A percentile compares a stretch with the other conserved stretches of the same genome.
These are phyloP conservation scores for Danaus chrysippus DNA, from an alignment of 2,888 invertebrate species.

Conservation along the genomic window DNA sequence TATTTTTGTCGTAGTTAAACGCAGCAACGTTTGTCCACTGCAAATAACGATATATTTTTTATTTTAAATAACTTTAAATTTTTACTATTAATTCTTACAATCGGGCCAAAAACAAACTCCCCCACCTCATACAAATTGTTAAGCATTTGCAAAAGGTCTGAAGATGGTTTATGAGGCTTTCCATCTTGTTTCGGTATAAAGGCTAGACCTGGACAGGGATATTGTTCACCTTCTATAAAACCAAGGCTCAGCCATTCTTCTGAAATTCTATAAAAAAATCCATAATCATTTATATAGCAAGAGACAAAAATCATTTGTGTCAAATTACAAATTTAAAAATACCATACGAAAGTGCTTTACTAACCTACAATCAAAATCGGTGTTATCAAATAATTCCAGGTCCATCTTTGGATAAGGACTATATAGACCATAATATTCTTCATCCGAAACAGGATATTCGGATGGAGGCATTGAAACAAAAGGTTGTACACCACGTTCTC, in stretches of 20 bases:
- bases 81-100: not conserved
- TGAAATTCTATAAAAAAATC: slow-evolving; percentile 79
- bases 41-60: not conserved
- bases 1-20: slow-evolving; percentile 69
- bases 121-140: slow-evolving; percentile 65
- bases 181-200: slow-evolving; percentile 78
- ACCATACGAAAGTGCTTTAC: slow-evolving; percentile 16
- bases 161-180: slow-evolving; percentile 40
- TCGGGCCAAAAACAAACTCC: not conserved
- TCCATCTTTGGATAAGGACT: slow-evolving; percentile 63
- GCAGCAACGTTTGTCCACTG: slow-evolving; percentile 85
- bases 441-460: slow-evolving; percentile 51
- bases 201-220: slow-evolving; percentile 87
- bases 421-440: slow-evolving; percentile 56
- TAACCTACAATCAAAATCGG: slow-evolving; percentile 70
- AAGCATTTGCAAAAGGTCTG: slow-evolving; percentile 52
- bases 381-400: slow-evolving; percentile 67
- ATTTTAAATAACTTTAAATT: not conserved
- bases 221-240: slow-evolving; percentile 80
- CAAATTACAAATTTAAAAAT: not conserved
- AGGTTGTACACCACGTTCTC: slow-evolving; percentile 58
- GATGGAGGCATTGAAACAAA: slow-evolving; percentile 56
- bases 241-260: slow-evolving; percentile 88
- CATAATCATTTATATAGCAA: not conserved
- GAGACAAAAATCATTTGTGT: not conserved